Percentiles rank a stretch among this genome's conserved stretches.
These are phyloP conservation scores for Linurgus olivaceus DNA, from an alignment of 2,797 vertebrate species.

Conservation along the genomic window DNA sequence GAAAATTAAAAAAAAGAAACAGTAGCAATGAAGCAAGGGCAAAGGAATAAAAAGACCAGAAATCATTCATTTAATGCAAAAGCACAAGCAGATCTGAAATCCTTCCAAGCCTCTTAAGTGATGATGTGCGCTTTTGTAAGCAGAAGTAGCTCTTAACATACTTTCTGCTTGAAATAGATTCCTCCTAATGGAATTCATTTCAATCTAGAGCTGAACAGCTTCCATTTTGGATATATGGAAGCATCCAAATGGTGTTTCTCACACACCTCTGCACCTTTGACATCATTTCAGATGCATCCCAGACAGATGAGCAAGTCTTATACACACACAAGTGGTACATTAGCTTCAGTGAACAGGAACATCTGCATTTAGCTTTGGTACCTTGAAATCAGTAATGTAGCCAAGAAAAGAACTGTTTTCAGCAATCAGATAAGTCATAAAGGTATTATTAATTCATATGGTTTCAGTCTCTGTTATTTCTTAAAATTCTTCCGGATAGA, in stretches of 20 bases:
- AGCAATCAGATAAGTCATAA: neutral
- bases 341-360: neutral
- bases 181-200: neutral
- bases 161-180: neutral
- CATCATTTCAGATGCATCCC: neutral
- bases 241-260: neutral
- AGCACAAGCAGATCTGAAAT: neutral
- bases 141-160: neutral
- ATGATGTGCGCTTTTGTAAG: neutral
- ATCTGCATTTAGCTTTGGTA: neutral
- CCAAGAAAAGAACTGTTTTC: neutral
- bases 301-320: neutral
- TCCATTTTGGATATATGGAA: neutral
- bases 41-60: neutral
- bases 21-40: neutral
- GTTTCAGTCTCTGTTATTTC: neutral
- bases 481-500: neutral
- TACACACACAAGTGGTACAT: neutral
- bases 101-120: neutral
- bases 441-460: neutral
- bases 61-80: neutral
- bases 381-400: neutral
- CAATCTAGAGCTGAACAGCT: neutral
- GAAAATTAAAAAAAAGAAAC: neutral
- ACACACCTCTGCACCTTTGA: neutral